Base-by-base conservation (phyloP, 1,140 invertebrate species). In the Aporrectodea caliginosa region DNA sequence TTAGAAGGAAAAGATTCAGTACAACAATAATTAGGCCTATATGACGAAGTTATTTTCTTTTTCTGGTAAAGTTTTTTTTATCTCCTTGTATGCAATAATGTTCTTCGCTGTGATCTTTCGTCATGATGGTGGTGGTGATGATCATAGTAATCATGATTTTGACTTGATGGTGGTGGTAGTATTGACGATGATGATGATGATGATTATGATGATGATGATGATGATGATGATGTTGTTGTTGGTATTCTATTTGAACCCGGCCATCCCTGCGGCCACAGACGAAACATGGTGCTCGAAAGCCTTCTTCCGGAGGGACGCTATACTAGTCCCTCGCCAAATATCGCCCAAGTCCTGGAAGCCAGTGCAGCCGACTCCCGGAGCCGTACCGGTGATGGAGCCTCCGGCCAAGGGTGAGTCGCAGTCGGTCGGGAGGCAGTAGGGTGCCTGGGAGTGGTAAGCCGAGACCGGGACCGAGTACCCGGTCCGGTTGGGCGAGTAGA, bases 341-440 rank as follows among this genome's bases (percentile, higher is more conserved):
- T 89, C 88, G 0, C 93, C 91, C 78, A 92, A 90, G 83, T 94
- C 93, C 6, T 85, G 85, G 84, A 77, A 27, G 30, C 1, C 1
- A n/a, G 34, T 30, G 43, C 43, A 58, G 43, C 43, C 43, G 43
- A 58, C 43, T 12, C 43, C 43, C n/a, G n/a, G n/a, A 6, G 6
- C 43, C 6, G 6, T 22, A 22, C 43, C 43, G 43, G 43, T 58
- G 6, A 22, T 12, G 6, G 43, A 6, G 43, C 43, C 22, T 58
- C 43, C 43, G 6, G 43, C 6, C 22, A 58, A 6, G 43, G 43
- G 43, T 22, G 43, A 58, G 6, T 58, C 43, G 43, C 43, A 58
- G 43, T 58, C 43, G 43, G 6, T 58, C 43, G 43, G 22, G 6
- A 58, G 43, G 22, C 43, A 58, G 43, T 58, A 58, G 6, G 43